These are phyloP conservation scores for Procambarus clarkii DNA, from an alignment of 1,140 invertebrate species.

Conservation along the genomic window DNA sequence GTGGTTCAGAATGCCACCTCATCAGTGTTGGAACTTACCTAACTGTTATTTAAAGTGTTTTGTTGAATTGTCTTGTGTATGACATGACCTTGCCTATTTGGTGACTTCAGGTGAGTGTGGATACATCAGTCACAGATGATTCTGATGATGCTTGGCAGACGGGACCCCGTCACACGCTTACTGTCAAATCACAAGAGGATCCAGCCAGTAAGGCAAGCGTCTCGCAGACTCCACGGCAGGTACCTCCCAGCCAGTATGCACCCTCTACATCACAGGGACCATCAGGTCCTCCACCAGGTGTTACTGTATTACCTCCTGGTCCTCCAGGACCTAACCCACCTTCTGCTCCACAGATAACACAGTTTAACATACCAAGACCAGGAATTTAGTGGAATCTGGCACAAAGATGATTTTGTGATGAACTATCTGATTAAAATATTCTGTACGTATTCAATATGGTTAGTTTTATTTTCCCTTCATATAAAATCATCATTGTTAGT, in stretches of 20 bases:
- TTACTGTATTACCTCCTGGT: constrained; percentile 42
- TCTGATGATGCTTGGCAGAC: constrained; percentile 85
- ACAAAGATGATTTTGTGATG: background rate
- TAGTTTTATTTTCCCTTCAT: too few species aligned
- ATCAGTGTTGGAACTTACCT: too few species aligned
- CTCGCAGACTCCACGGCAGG: constrained; percentile 34
- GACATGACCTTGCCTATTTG: too few species aligned
- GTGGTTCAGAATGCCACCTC: too few species aligned
- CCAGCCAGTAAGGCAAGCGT: constrained; percentile 71
- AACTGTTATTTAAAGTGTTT: too few species aligned
- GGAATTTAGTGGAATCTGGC: background rate
- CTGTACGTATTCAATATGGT: too few species aligned
- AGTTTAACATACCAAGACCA: constrained; percentile 44
- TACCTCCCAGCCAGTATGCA: constrained; percentile 52
- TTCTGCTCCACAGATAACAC: constrained; percentile 23
- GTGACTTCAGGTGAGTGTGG: constrained; percentile 80
- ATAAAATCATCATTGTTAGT: too few species aligned
- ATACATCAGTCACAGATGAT: constrained; percentile 85
- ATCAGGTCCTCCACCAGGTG: constrained; percentile 40
- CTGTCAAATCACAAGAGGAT: constrained; percentile 85
- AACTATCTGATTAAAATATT: too few species aligned
- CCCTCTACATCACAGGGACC: constrained; percentile 30
- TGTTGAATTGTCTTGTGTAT: too few species aligned
- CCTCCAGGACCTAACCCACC: constrained; percentile 14
- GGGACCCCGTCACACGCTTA: constrained; percentile 82